phyloP scores from a whole-genome alignment of 2,113 vertebrate species.

The Lampris megalopsis region DNA sequence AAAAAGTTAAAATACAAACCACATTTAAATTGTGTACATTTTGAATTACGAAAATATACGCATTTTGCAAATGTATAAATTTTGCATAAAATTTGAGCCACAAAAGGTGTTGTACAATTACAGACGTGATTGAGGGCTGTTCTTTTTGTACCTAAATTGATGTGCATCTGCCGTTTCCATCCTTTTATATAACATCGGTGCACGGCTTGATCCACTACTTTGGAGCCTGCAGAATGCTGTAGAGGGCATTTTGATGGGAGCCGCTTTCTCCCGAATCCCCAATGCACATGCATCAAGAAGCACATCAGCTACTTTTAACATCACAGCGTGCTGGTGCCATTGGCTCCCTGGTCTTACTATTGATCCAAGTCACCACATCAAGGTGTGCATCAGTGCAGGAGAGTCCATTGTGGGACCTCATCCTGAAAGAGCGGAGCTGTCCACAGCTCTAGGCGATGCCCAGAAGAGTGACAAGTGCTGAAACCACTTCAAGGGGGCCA shows the following conservation, averaged over 20 bases:
- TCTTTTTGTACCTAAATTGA: conserved; percentile 23
- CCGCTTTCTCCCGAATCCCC: conserved; percentile 52
- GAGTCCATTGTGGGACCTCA: conserved; percentile 73
- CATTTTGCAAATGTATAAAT: background rate
- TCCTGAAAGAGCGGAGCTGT: conserved; percentile 75
- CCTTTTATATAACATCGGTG: conserved; percentile 30
- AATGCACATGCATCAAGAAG: conserved; percentile 50
- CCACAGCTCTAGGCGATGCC: conserved; percentile 79
- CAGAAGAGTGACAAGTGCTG: conserved; percentile 80
- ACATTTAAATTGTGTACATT: background rate
- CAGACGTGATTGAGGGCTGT: conserved; percentile 4
- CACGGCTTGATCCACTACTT: conserved; percentile 48
- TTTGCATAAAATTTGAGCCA: background rate
- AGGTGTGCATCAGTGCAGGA: conserved; percentile 75
- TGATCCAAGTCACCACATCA: conserved; percentile 83
- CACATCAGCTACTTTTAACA: conserved; percentile 70
- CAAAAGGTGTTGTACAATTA: no score
- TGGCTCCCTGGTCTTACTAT: conserved; percentile 76
- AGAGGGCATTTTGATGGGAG: conserved; percentile 66
- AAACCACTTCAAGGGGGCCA: conserved; percentile 81
- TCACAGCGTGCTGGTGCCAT: conserved; percentile 75
- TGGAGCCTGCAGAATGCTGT: conserved; percentile 63
- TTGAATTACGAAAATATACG: background rate
- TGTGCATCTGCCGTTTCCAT: conserved; percentile 25
- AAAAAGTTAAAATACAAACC: background rate